phyloP scores from a whole-genome alignment of 2,113 vertebrate species.

The Lipotes vexillifer region DNA sequence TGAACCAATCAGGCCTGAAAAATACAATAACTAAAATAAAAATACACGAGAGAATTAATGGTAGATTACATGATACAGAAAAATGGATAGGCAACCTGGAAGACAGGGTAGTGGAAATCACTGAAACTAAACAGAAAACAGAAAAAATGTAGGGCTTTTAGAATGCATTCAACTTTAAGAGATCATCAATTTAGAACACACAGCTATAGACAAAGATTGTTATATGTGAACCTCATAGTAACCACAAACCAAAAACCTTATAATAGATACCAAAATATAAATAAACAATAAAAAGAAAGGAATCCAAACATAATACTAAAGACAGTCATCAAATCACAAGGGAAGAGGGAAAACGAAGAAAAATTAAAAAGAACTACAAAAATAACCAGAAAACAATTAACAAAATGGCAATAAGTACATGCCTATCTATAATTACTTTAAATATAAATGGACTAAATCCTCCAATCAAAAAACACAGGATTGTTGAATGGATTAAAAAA shows the following conservation, averaged over 20 bases:
- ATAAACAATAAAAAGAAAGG: background rate
- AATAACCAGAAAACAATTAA: background rate
- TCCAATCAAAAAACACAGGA: background rate
- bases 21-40: background rate
- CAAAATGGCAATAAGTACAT: background rate
- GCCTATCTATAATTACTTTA: background rate
- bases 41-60: background rate
- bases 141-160: background rate
- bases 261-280: background rate
- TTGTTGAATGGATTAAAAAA: background rate
- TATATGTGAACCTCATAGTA: background rate
- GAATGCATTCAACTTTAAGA: background rate
- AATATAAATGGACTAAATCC: background rate
- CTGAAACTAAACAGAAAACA: background rate
- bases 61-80: background rate
- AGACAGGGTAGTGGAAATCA: background rate
- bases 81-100: background rate
- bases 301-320: background rate
- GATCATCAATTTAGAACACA: background rate
- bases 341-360: background rate
- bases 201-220: background rate
- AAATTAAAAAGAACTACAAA: background rate
- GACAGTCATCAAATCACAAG: background rate
- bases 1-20: background rate
- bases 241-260: background rate